Evolutionary conservation across 2,797 vertebrate genomes (phyloP), one percentile per base, ranked within the genome.

Genomic region (Gouania willdenowi): DNA sequence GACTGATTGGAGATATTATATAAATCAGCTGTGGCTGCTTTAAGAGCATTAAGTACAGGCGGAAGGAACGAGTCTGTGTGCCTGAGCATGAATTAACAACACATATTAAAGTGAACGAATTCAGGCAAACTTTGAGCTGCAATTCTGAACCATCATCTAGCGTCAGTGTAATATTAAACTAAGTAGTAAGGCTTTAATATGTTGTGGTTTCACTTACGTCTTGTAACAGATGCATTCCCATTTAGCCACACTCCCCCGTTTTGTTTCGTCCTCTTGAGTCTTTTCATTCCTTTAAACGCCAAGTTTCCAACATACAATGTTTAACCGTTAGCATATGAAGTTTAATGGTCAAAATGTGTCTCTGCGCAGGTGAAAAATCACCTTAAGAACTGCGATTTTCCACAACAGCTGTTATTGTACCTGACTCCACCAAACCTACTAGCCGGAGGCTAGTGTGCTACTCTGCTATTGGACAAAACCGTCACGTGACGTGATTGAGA

Each of bases 261-360:
- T 19, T 21, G 27, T 78, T 79, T 81, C 68, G 67, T 78, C 41
- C 35, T 68, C 36, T 72, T 81, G 5, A 53, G 34, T 34, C 57
- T 57, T 71, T 67, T 82, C 83, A 85, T 85, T 10, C 25, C 53
- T 38, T 57, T 45, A 46, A 45, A 37, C 31, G 4, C 21, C n/a
- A 0, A 8, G 12, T 18, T 1, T 11, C 12, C 2, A 24, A 39
- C 3, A 0, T 1, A 14, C 8, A 0, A 4, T 1, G 25, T 35
- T 12, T 41, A 13, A 20, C 6, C 9, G 14, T 27, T 34, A 14
- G 15, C 60, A 70, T 67, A 14, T 2, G 4, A 8, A 1, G 21
- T 24, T 13, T 0, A 14, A 41, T 52, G 27, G 23, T 21, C 3
- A 23, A 23, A 23, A 23, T 23, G 7, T 8, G 8, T 3, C 8